Conservation (phyloP, 2,888 invertebrate species). For the Phengaris alcon region DNA sequence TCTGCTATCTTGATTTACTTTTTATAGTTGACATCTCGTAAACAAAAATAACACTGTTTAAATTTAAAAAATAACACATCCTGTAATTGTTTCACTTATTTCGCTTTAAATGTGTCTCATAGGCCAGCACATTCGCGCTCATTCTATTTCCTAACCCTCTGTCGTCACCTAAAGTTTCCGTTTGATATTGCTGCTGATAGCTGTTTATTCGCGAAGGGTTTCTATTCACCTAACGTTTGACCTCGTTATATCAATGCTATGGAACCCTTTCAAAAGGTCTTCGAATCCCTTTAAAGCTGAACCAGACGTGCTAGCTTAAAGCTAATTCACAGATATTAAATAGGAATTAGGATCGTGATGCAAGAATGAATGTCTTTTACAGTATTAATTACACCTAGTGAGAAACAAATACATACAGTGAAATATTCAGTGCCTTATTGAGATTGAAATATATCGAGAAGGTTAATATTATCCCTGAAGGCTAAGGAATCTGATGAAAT, state of each 20-base stretch:
- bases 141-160: constrained; percentile 40
- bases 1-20: constrained; percentile 61
- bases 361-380: background rate
- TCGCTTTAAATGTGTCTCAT: background rate
- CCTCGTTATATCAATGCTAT: constrained; percentile 54
- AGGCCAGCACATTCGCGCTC: constrained; percentile 22
- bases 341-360: background rate
- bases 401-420: background rate
- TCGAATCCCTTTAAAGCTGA: constrained; percentile 56
- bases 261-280: constrained; percentile 66
- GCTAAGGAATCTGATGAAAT: constrained; percentile 21
- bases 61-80: constrained; percentile 33
- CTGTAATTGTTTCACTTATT: constrained; percentile 25
- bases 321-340: constrained; percentile 4
- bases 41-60: constrained; percentile 13
- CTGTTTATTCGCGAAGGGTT: constrained; percentile 54
- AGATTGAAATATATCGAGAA: constrained; percentile 21
- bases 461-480: constrained; percentile 5
- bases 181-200: constrained; percentile 54
- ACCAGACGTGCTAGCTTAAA: constrained; percentile 22
- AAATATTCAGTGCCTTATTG: background rate
- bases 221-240: constrained; percentile 65
- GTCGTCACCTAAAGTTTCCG: constrained; percentile 43
- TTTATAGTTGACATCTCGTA: constrained; percentile 65
- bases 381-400: background rate